A percentile compares a stretch with the other conserved stretches of the same genome.
These are phyloP conservation scores for Philypnodon macrostomus DNA, from an alignment of 2,797 vertebrate genomes.

Conservation along the genomic window DNA sequence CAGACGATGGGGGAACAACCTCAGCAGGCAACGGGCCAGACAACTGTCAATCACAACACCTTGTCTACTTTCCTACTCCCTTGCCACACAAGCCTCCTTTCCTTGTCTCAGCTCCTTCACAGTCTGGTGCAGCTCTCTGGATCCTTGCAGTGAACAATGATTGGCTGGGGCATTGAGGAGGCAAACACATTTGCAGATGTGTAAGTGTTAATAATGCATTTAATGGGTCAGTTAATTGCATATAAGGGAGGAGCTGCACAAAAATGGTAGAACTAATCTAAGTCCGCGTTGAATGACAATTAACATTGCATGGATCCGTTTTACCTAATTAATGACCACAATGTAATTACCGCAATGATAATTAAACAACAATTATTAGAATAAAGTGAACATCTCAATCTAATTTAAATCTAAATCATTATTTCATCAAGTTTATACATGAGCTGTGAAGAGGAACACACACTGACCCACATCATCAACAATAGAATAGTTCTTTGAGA, in stretches of 20 bases:
- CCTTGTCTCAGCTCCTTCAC: constrained; percentile 32
- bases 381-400: constrained; percentile 57
- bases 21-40: constrained; percentile 76
- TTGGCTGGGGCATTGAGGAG: constrained; percentile 20
- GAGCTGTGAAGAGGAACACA: constrained; percentile 17
- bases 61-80: constrained; percentile 51
- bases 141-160: constrained; percentile 43
- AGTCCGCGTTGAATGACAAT: constrained; percentile 39
- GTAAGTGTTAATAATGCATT: constrained; percentile 39
- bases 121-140: constrained; percentile 36
- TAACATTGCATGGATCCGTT: constrained; percentile 51
- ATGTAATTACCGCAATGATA: constrained; percentile 60
- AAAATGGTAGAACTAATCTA: constrained; percentile 30
- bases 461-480: constrained; percentile 7
- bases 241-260: constrained; percentile 23
- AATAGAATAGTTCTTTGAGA: constrained; percentile 1
- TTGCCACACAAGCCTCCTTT: constrained; percentile 23
- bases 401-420: constrained; percentile 49
- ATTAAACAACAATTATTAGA: constrained; percentile 62
- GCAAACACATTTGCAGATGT: constrained; percentile 51
- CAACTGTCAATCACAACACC: constrained; percentile 75
- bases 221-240: constrained; percentile 45
- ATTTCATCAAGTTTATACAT: constrained; percentile 33
- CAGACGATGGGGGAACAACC: constrained; percentile 83
- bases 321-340: constrained; percentile 52